These are phyloP conservation scores for Sitta europaea DNA, from an alignment of 2,113 vertebrate genomes.

Conservation along the genomic window DNA sequence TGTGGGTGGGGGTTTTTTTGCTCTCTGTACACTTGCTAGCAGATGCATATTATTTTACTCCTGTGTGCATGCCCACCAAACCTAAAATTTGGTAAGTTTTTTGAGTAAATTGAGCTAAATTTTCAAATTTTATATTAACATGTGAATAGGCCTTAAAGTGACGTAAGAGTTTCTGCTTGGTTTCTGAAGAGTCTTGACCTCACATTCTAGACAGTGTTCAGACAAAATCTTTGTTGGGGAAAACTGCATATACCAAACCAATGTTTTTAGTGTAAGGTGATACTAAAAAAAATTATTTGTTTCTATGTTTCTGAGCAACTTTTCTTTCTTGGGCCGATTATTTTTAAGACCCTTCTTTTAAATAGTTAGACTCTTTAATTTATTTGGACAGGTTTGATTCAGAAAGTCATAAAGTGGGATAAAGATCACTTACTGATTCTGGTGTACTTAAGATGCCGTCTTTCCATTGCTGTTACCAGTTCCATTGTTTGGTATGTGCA, in stretches of 20 bases:
- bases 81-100: background rate
- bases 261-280: background rate
- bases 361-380: background rate
- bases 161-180: background rate
- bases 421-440: background rate
- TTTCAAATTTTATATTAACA: background rate
- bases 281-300: background rate
- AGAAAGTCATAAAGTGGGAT: background rate
- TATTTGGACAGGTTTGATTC: background rate
- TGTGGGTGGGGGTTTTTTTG: fast-evolving
- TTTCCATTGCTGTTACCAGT: background rate
- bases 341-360: background rate
- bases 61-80: background rate
- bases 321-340: background rate
- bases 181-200: background rate
- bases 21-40: background rate
- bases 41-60: background rate
- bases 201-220: background rate
- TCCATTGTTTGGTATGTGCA: background rate
- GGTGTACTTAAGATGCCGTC: background rate
- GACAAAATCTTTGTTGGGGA: background rate
- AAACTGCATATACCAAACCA: background rate
- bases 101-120: background rate
- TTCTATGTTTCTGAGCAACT: background rate
- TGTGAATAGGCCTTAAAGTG: background rate